Base-by-base conservation (phyloP, 1,140 invertebrate species). In the Gryllus bimaculatus region DNA sequence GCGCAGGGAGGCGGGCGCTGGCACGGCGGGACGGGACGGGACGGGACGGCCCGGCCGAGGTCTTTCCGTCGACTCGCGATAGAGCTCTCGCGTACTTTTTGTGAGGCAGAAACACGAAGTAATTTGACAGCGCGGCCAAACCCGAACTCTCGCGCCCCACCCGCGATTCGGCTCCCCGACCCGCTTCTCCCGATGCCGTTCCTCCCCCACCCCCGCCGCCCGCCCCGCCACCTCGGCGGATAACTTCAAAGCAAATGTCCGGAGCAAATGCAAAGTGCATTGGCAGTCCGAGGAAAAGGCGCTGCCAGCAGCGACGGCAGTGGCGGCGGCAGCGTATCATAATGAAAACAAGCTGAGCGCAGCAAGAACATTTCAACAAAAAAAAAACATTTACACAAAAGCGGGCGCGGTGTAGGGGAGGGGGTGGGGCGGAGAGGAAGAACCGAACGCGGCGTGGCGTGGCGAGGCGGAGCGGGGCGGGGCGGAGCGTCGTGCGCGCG, bases 41-140 rank as follows among this genome's bases (percentile, higher is more conserved):
- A 39, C 26, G 26, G 26, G 26, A 39, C 26, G 26, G 26, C 26
- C 26, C 26, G 26, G 26, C 26, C 54, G 10, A 66, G 18, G 10
- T 7, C 54, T 66, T 10, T 66, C 54, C 54, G 54, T 66, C 54
- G 54, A 66, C 18, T 66, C 54, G 10, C 10, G 54, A 66, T 66
- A 66, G 54, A 66, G 54, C 54, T 18, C 54, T 66, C 54, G 10
- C 54, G 54, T 39, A 39, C 54, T 66, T 66, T 66, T 66, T 66
- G 54, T 18, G 54, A 66, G 54, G 54, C 54, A 66, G 54, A 66
- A 66, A 66, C 54, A 66, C 54, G 54, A 66, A 66, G 54, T 66
- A 66, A 66, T 66, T 66, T 66, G 54, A 66, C 54, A 66, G 54
- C 54, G 54, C 54, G 54, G 54, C 54, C 54, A 66, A 66, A 66